Percentiles rank a stretch among this genome's conserved stretches.
These are phyloP conservation scores for Trogon surrucura DNA, from an alignment of 2,113 vertebrate genomes.

Conservation along the genomic window DNA sequence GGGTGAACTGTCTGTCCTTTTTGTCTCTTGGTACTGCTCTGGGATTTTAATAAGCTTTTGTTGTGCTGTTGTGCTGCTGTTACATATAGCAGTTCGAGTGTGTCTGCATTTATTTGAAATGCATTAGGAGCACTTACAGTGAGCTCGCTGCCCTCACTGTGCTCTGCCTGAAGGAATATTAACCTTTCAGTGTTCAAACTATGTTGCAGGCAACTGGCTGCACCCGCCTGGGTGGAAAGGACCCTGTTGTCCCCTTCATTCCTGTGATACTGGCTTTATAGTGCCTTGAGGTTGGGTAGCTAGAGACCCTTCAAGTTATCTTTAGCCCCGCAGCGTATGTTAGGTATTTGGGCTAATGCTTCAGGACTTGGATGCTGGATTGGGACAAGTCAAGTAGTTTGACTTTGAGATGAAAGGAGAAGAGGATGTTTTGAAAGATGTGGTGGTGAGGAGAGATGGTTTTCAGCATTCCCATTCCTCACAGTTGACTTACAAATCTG, in stretches of 20 bases:
- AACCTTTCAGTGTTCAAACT: neutral
- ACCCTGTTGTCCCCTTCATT: neutral
- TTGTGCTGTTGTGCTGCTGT: neutral
- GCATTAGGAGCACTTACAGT: neutral
- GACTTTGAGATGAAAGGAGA: neutral
- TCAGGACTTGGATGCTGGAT: neutral
- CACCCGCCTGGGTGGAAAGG: neutral
- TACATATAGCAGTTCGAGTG: neutral
- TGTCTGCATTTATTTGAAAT: neutral
- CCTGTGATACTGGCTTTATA: neutral
- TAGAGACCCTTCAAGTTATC: neutral
- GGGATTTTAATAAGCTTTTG: neutral
- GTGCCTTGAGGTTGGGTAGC: neutral
- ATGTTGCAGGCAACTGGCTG: neutral
- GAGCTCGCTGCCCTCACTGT: neutral
- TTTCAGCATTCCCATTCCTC: neutral
- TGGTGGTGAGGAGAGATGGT: neutral
- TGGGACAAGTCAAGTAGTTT: neutral
- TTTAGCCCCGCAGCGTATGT: neutral
- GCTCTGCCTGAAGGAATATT: neutral
- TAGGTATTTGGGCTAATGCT: neutral
- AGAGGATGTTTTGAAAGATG: neutral
- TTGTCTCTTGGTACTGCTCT: neutral
- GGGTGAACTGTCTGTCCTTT: neutral
- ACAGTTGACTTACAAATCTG: neutral